Percentiles rank a stretch among this genome's conserved stretches.
Evolutionary conservation across 1,140 invertebrate species (phyloP).

Genomic region (Grapholita molesta): DNA sequence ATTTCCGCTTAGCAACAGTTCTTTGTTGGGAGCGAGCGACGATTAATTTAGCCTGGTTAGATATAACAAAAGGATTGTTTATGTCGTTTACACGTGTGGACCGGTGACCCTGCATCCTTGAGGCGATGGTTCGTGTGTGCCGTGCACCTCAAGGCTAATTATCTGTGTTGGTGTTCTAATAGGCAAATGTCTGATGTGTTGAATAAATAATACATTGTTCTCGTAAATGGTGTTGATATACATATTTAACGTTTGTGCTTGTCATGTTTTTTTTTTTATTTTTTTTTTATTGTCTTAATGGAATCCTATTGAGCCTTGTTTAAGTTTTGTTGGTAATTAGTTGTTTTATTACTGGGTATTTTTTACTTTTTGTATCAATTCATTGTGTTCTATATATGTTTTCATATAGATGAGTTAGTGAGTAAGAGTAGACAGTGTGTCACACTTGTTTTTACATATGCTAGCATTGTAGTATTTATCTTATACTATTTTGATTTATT

Average conservation of each 20-base stretch:
- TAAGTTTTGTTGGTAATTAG: too few species aligned
- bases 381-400: too few species aligned
- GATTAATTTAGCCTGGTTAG: conserved; percentile 64
- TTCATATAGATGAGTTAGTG: too few species aligned
- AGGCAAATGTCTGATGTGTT: conserved; percentile 6
- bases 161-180: conserved; percentile 13
- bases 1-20: conserved; percentile 41
- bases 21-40: conserved; percentile 39
- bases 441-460: too few species aligned
- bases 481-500: too few species aligned
- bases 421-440: too few species aligned
- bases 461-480: too few species aligned
- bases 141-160: conserved; percentile 5
- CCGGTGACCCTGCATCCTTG: conserved; percentile 38
- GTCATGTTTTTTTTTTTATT: background rate
- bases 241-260: background rate
- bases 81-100: conserved; percentile 36
- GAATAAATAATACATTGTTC: conserved; percentile 8
- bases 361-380: too few species aligned
- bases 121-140: conserved; percentile 34
- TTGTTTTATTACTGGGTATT: too few species aligned
- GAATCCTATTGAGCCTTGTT: too few species aligned
- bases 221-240: background rate
- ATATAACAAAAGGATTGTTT: conserved; percentile 58
- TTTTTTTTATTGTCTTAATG: too few species aligned